Conservation (phyloP, 2,797 vertebrate genomes). For the Chrosomus eos region DNA sequence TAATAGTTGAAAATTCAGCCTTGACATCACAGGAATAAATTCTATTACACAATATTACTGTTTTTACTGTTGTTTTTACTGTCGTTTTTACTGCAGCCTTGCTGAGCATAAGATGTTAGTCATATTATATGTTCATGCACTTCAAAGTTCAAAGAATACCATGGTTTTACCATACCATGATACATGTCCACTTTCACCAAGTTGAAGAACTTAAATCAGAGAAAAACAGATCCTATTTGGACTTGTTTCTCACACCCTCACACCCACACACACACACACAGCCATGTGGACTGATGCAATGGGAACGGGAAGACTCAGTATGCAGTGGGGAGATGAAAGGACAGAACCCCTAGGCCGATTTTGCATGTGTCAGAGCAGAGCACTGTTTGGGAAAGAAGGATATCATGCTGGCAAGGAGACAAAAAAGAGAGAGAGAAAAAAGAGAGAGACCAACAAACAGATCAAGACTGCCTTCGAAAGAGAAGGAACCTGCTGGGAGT, state of each 20-base stretch:
- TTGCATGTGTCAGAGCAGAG: slow-evolving; percentile 59
- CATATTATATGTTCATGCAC: neutral
- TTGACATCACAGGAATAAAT: too few species aligned
- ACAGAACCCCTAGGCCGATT: slow-evolving; percentile 58
- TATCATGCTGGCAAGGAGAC: slow-evolving; percentile 69
- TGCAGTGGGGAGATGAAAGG: slow-evolving; percentile 67
- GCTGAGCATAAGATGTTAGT: neutral
- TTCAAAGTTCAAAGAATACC: neutral
- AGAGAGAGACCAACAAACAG: slow-evolving; percentile 34
- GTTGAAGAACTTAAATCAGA: neutral
- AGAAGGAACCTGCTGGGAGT: slow-evolving; percentile 31
- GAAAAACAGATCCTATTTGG: neutral
- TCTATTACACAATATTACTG: neutral
- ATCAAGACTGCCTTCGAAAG: slow-evolving; percentile 20
- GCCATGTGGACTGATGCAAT: slow-evolving; percentile 69
- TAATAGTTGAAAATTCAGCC: neutral
- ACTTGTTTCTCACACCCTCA: neutral
- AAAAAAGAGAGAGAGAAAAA: slow-evolving; percentile 52
- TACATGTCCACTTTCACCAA: neutral
- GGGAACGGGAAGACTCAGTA: slow-evolving; percentile 57
- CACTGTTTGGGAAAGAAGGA: slow-evolving; percentile 65
- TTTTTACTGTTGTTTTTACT: neutral
- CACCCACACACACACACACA: neutral
- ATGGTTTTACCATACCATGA: neutral
- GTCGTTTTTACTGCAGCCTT: neutral